phyloP scores from a whole-genome alignment of 2,113 vertebrate genomes.

The Pagrus major region DNA sequence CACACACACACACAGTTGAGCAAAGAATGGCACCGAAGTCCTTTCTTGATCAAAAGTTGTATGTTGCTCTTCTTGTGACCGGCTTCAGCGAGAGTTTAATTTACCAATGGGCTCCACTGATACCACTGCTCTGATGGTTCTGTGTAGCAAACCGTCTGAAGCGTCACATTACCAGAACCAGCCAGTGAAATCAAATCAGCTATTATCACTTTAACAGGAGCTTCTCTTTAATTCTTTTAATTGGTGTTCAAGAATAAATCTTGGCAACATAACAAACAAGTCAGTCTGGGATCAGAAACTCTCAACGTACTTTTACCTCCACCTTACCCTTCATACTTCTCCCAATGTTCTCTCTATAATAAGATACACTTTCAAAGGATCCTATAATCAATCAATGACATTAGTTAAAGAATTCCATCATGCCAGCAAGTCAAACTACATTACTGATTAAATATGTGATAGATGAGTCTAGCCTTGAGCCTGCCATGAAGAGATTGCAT shows the following conservation, averaged over 20 bases:
- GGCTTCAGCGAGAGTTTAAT: too few species aligned
- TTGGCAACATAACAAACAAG: not conserved
- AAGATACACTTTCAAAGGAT: slow-evolving; percentile 15
- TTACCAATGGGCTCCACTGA: too few species aligned
- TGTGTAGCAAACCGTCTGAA: too few species aligned
- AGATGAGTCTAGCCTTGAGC: slow-evolving; percentile 3
- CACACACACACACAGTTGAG: too few species aligned
- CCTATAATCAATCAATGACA: slow-evolving; percentile 17
- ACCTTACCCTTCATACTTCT: not conserved
- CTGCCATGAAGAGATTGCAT: slow-evolving; percentile 15
- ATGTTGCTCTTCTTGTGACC: too few species aligned
- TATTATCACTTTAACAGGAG: not conserved
- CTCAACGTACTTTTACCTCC: not conserved
- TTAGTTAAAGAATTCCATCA: slow-evolving; percentile 11
- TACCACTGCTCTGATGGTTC: too few species aligned
- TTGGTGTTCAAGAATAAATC: not conserved
- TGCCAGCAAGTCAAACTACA: slow-evolving; percentile 12
- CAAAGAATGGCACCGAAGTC: too few species aligned
- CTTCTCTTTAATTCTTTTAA: not conserved
- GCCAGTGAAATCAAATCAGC: not conserved
- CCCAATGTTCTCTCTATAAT: slow-evolving; percentile 16
- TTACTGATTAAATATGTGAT: slow-evolving; percentile 11
- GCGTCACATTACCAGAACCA: too few species aligned
- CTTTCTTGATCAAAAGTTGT: too few species aligned
- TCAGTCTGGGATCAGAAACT: not conserved